Evolutionary conservation across 2,113 vertebrate species (phyloP).

Genomic region (Rhynchopsitta pachyrhyncha): DNA sequence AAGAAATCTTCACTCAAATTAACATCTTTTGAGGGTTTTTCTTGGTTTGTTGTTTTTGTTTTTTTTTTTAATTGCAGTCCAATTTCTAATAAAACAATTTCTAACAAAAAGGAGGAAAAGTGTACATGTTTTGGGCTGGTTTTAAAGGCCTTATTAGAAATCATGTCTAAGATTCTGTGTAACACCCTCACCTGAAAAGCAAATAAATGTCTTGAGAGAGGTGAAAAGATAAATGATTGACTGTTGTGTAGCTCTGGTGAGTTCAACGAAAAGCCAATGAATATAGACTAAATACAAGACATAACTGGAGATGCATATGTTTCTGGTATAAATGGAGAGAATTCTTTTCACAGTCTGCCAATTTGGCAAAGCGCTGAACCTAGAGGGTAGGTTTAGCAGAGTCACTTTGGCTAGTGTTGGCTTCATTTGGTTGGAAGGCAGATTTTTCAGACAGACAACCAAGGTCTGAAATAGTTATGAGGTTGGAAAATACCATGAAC

Average conservation of each 20-base stretch:
- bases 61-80: not conserved
- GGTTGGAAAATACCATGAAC: not conserved
- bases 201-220: not conserved
- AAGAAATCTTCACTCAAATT: constrained; percentile 24
- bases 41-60: too few species aligned
- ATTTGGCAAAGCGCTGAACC: not conserved
- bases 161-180: not conserved
- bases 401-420: not conserved
- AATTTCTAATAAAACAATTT: not conserved
- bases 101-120: not conserved
- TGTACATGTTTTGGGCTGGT: not conserved
- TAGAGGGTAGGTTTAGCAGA: not conserved
- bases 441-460: not conserved
- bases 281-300: not conserved
- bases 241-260: not conserved
- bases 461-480: not conserved
- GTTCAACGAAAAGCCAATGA: not conserved
- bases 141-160: not conserved
- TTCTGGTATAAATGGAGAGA: not conserved
- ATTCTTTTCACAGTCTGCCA: not conserved
- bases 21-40: not conserved
- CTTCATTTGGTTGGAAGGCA: not conserved
- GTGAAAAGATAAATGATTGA: not conserved
- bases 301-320: not conserved
- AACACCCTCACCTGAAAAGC: not conserved